phyloP scores from a whole-genome alignment of 2,888 invertebrate genomes.

The Masnerella sp. region DNA sequence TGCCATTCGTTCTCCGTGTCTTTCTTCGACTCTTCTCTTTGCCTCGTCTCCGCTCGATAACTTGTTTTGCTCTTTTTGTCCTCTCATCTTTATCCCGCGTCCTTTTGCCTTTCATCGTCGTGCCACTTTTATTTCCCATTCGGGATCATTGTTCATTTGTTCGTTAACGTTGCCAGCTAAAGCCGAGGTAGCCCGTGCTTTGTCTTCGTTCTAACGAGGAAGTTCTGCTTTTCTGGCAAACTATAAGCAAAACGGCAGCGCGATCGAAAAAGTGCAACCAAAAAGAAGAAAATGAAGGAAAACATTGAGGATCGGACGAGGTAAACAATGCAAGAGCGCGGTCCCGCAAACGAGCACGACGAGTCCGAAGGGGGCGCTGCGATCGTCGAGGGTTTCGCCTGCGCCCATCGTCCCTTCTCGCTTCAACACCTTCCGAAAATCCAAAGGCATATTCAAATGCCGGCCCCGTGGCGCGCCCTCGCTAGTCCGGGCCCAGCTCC shows the following conservation, averaged over 20 bases:
- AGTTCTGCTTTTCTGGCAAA: background rate
- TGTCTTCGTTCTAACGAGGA: background rate
- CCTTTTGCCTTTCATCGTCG: constrained; percentile 30
- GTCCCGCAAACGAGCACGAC: no score
- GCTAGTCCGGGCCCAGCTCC: constrained; percentile 9
- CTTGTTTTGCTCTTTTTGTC: constrained; percentile 47
- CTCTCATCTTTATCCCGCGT: constrained; percentile 43
- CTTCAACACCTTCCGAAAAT: constrained; percentile 50
- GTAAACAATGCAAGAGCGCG: no score
- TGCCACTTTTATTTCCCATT: constrained; percentile 27
- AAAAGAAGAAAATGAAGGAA: no score
- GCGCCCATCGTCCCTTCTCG: constrained; percentile 47
- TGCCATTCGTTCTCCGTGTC: constrained; percentile 62
- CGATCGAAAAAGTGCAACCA: no score
- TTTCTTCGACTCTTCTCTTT: constrained; percentile 58
- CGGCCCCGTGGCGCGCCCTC: constrained; percentile 11
- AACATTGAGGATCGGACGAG: no score
- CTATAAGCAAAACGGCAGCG: no score
- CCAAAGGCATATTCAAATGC: constrained; percentile 57
- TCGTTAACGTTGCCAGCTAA: constrained; percentile 27
- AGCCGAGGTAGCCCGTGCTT: background rate
- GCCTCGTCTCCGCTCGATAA: constrained; percentile 51
- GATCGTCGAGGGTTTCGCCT: constrained; percentile 23
- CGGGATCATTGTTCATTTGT: constrained; percentile 45
- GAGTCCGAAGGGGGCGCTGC: no score